Percentiles rank a stretch among this genome's conserved stretches.
Evolutionary conservation across 2,797 vertebrate genomes (phyloP).

Genomic region (Astyanax mexicanus): DNA sequence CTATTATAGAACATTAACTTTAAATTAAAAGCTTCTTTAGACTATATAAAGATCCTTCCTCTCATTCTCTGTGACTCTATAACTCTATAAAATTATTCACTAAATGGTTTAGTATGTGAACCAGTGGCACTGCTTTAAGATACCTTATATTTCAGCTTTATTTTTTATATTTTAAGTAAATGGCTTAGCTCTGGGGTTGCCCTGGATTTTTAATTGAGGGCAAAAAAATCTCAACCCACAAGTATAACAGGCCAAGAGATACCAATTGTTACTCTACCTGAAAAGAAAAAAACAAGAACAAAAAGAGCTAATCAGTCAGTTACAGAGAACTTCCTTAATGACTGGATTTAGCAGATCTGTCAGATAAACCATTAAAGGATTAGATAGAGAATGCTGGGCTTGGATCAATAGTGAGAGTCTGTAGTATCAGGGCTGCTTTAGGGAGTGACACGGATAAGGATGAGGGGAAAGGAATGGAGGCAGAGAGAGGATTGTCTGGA

Average conservation of each 20-base stretch:
- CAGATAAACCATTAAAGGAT: constrained; percentile 5
- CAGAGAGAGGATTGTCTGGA: constrained; percentile 51
- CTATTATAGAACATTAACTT: no score
- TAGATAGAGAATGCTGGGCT: not conserved
- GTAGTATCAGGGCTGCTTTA: constrained; percentile 32
- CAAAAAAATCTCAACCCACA: not conserved
- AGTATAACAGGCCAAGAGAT: not conserved
- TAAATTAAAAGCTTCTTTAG: no score
- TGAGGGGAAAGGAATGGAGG: constrained; percentile 60
- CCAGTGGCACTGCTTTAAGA: no score
- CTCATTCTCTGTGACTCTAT: not conserved
- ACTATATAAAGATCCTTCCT: not conserved
- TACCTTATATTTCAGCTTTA: not conserved
- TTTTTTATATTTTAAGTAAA: no score
- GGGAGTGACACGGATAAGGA: constrained; percentile 59
- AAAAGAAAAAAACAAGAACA: no score
- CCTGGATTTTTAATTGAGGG: not conserved
- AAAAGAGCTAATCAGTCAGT: not conserved
- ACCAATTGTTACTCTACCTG: not conserved
- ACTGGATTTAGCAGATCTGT: not conserved
- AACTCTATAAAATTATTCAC: no score
- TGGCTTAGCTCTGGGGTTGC: not conserved
- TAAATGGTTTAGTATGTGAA: no score
- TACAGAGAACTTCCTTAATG: not conserved
- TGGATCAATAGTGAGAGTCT: not conserved